Evolutionary conservation across 2,797 vertebrate genomes (phyloP), one percentile per base, ranked within the genome.

Genomic region (Molossus molossus): DNA sequence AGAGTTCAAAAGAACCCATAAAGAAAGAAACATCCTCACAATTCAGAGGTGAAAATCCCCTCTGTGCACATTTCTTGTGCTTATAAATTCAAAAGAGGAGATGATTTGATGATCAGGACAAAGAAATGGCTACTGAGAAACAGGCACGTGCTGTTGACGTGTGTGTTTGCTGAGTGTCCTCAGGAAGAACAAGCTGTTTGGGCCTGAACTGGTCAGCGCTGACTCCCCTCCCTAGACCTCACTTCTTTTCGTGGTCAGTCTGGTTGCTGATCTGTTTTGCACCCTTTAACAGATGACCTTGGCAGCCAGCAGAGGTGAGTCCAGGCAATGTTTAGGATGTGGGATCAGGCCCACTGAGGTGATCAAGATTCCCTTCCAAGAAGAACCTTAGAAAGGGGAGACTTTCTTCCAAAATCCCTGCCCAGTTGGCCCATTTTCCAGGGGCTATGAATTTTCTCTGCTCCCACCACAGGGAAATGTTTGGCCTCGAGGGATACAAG

Each of bases 401-500:
- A 72, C 60, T 40, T 81, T 29, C 88, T 92, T 91, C 86, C 90
- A 90, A 87, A 65, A 87, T 72, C 87, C 29, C 69, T 37, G 50
- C 45, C 27, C 60, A 45, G 27, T 27, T 53, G 15, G 91, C 92
- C 80, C 65, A 11, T 77, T 58, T 94, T 87, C 62, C 91, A 96
- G 72, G 92, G 93, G 86, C 72, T 94, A 79, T 87, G 91, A 53
- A 95, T 96, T 91, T 91, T 81, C 83, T 94, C 67, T 77, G 62
- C 67, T 95, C 58, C 50, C 17, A 77, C 79, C 92, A 80, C 23
- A 94, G 86, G 70, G 92, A 96, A 94, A 96, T 92, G 91, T 95
- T 95, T 94, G 37, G 67, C 95, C 88, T 94, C 86, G 79, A 89
- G 94, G 83, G 91, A 96, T 93, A 94, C 27, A 93, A 96, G 83